Evolutionary conservation across 2,888 invertebrate genomes (phyloP), one percentile per base, ranked within the genome.

Genomic region (Leuctra nigra): DNA sequence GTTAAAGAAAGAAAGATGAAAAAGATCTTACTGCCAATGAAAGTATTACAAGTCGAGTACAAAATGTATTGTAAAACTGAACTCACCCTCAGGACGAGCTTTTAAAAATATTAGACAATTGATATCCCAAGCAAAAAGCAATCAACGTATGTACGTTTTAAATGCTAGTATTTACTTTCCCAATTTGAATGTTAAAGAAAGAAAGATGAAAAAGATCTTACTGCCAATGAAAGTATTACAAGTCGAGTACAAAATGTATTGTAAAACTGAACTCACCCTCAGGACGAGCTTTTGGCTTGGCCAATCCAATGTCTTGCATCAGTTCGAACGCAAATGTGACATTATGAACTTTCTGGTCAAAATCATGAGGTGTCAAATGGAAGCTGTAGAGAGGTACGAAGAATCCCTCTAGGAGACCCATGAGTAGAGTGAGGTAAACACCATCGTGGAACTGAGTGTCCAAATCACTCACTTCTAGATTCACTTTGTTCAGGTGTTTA

Each of bases 361-460:
- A 86, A 66, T 87, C 90, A 67, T 90, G 87, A 1, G 97, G 96
- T 1, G 95, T 95, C 61, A 95, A 78, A 70, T 94, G 86, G 72
- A 97, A 98, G 68, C 88, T 88, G 69, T 94, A 90, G 36, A 98
- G 77, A 2, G 98, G 98, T 20, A 98, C 95, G 72, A 99, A 99
- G 73, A 98, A 99, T 14, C 94, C 95, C 70, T 99, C 98, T 11
- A 99, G 76, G 9, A 99, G 76, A 0, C 99, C 99, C 87, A 99
- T 92, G 60, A 99, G 74, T 53, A 99, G 80, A 29, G 93, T 91
- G 47, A 99, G 77, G 71, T 92, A 96, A 1, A 99, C 97, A 0
- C 99, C 99, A 73, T 99, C 99, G 68, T 95, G 92, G 71, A 99
- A 98, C 74, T 96, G 95, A 1, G 83, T 84, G 67, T 96, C 97